Evolutionary conservation across 2,888 invertebrate genomes (phyloP).

Genomic region (Cantharis nigra): DNA sequence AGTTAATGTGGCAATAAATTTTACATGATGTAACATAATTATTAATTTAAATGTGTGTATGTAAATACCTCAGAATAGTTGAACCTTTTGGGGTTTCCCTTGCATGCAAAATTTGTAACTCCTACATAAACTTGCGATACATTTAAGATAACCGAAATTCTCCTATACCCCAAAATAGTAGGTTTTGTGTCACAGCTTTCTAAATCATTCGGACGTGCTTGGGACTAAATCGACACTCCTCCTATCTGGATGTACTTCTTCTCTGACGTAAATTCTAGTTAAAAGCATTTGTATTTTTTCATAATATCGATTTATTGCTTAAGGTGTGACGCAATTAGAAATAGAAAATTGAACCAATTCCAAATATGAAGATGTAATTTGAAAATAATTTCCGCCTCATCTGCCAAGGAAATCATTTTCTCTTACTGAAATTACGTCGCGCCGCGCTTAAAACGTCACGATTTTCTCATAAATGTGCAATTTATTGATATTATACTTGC

Average conservation of each 20-base stretch:
- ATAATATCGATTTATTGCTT: neutral
- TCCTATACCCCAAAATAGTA: neutral
- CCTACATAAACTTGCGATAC: conserved; percentile 6
- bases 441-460: neutral
- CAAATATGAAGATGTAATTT: conserved; percentile 2
- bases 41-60: conserved; percentile 8
- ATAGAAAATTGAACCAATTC: neutral
- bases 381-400: conserved; percentile 12
- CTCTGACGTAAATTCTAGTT: neutral
- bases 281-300: neutral
- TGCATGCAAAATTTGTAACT: conserved; percentile 11
- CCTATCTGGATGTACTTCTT: conserved; percentile 15
- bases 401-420: conserved; percentile 10
- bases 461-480: neutral
- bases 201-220: conserved; percentile 14
- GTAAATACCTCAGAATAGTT: neutral
- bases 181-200: neutral
- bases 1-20: neutral
- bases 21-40: neutral
- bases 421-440: neutral
- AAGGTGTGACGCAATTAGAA: neutral
- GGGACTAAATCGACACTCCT: conserved; percentile 10
- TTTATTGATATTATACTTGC: neutral
- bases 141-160: neutral
- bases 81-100: conserved; percentile 6